Base-by-base conservation (phyloP, 1,140 invertebrate species). In the Paramacrobiotus metropolitanus region DNA sequence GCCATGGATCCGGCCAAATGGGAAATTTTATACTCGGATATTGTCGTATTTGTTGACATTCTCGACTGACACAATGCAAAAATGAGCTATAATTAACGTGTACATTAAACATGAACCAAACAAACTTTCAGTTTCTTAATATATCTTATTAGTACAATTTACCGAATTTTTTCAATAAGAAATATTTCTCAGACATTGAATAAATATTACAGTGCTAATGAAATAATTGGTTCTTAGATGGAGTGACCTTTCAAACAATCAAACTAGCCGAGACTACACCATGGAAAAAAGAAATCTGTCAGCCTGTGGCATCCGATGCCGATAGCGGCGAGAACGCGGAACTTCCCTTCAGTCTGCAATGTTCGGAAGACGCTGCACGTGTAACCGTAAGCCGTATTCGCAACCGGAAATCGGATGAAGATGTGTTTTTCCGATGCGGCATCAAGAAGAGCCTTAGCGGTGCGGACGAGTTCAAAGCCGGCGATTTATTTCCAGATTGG, bases 41-140 rank as follows among this genome's bases (percentile, higher is more conserved):
- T 55, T 9, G 24, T 77, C 65, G 79, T 91, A 1, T 71, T 72
- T 31, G 78, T 93, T 29, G 77, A 81, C 66, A 76, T 93, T 21
- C 68, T 83, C 55, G 92, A 96, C 74, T 83, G 83, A 20, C 92
- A 94, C 75, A 89, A 83, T 80, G 74, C n/a, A n/a, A n/a, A n/a
- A n/a, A n/a, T n/a, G n/a, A n/a, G n/a, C n/a, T n/a, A n/a, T n/a
- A n/a, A n/a, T n/a, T n/a, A n/a, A n/a, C n/a, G n/a, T n/a, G n/a
- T n/a, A n/a, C n/a, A 80, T 63, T 66, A 66, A 28, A 74, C 75
- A 24, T 9, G 24, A 55, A 24, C 48, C 24, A 20, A 40, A 40
- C 9, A n/a, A 15, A 40, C n/a, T n/a, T n/a, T 40, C 34, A 15
- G 34, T 40, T 40, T 40, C 9, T 40, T 40, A 15, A n/a, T 40